Percentiles rank a stretch among this genome's conserved stretches.
Conservation (phyloP, 2,113 vertebrate genomes). For the Seriola rivoliana region DNA sequence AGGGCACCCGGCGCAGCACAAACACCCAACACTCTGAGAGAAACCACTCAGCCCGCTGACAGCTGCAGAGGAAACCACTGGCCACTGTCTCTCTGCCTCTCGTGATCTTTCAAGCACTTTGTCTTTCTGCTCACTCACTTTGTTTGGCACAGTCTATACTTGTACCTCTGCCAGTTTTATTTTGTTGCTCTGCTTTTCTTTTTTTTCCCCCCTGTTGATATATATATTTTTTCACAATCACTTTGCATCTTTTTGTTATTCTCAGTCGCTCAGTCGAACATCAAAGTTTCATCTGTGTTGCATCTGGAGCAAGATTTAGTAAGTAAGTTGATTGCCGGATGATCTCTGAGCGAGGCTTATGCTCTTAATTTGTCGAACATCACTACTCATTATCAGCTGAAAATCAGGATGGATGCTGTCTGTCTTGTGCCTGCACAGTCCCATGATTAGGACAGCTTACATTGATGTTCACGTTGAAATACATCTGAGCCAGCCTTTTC, state of each 20-base stretch:
- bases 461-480: constrained; percentile 67
- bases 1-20: constrained; percentile 75
- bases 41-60: constrained; percentile 82
- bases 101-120: constrained; percentile 58
- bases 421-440: constrained; percentile 37
- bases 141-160: constrained; percentile 29
- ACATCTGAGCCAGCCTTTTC: constrained; percentile 77
- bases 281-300: constrained; percentile 43
- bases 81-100: constrained; percentile 66
- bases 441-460: constrained; percentile 72
- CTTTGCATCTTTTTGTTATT: constrained; percentile 35
- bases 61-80: constrained; percentile 80
- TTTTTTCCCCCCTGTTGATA: neutral
- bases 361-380: constrained; percentile 71
- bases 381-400: constrained; percentile 63
- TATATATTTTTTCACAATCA: neutral
- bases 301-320: constrained; percentile 48
- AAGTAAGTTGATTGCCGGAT: constrained; percentile 55
- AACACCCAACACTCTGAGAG: constrained; percentile 78
- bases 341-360: constrained; percentile 62
- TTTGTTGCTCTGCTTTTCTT: constrained; percentile 2
- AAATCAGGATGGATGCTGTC: constrained; percentile 60
- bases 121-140: constrained; percentile 56
- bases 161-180: constrained; percentile 35
- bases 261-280: neutral